These are phyloP conservation scores for Tinea trinotella DNA, from an alignment of 2,888 invertebrate species.

Conservation along the genomic window DNA sequence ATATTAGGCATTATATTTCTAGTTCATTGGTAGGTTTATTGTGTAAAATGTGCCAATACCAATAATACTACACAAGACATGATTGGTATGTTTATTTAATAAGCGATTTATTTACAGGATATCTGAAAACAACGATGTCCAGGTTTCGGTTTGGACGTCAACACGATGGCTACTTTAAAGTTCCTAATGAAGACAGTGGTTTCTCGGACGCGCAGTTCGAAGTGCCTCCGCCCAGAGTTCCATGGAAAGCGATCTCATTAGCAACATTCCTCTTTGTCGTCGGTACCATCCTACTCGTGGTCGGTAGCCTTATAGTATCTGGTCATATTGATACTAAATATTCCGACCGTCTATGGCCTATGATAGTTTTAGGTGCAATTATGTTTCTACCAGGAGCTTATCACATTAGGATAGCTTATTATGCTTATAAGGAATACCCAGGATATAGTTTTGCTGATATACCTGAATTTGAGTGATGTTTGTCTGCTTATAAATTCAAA, in stretches of 20 bases:
- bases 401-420: slow-evolving; percentile 89
- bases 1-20: too few relatives aligned
- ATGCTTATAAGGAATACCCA: slow-evolving; percentile 86
- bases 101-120: slow-evolving; percentile 21
- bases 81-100: slow-evolving; percentile 1
- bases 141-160: slow-evolving; percentile 72
- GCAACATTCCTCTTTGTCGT: slow-evolving; percentile 83
- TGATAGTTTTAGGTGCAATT: slow-evolving; percentile 87
- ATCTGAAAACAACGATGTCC: slow-evolving; percentile 55
- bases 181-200: slow-evolving; percentile 73
- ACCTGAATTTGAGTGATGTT: slow-evolving; percentile 81
- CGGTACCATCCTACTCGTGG: slow-evolving; percentile 82
- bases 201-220: slow-evolving; percentile 81
- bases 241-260: slow-evolving; percentile 87
- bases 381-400: slow-evolving; percentile 95
- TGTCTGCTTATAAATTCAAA: not conserved
- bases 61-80: too few relatives aligned
- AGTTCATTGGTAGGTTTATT: too few relatives aligned
- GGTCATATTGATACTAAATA: slow-evolving; percentile 89
- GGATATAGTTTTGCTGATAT: slow-evolving; percentile 92
- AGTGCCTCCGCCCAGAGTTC: slow-evolving; percentile 78
- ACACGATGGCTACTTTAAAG: slow-evolving; percentile 75
- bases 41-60: too few relatives aligned
- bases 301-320: slow-evolving; percentile 83
- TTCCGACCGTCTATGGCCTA: slow-evolving; percentile 89